Evolutionary conservation across 2,888 invertebrate genomes (phyloP).

Genomic region (Lepetodrilus schrolli): DNA sequence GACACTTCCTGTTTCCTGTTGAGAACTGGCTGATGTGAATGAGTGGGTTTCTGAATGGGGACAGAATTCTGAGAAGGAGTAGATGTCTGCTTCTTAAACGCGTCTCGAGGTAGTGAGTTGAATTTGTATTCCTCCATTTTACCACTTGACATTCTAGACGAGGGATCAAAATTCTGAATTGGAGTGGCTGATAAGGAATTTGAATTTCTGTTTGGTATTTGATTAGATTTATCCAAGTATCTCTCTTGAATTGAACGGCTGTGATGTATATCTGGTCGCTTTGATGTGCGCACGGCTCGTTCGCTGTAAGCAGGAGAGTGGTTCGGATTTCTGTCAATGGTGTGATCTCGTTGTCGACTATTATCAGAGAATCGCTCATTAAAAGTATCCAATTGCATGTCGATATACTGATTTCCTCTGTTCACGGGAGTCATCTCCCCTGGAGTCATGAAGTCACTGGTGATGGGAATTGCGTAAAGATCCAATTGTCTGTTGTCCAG

Average conservation of each 20-base stretch:
- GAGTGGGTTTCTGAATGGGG: not conserved
- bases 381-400: not conserved
- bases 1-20: conserved; percentile 23
- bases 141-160: not conserved
- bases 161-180: not conserved
- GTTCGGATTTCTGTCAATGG: not conserved
- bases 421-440: not conserved
- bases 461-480: not conserved
- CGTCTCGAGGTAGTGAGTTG: conserved; percentile 18
- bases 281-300: not conserved
- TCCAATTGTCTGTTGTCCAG: not conserved
- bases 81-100: not conserved
- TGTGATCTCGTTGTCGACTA: not conserved
- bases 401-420: not conserved
- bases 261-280: not conserved
- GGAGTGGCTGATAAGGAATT: not conserved
- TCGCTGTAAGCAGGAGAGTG: not conserved
- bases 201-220: not conserved
- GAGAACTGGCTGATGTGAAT: not conserved
- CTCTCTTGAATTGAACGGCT: not conserved
- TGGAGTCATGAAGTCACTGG: not conserved
- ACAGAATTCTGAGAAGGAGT: not conserved
- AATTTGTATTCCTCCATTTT: not conserved
- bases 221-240: not conserved
- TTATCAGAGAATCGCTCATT: not conserved